Base-by-base conservation (phyloP, 2,888 invertebrate species). In the Dromius quadrimaculatus region DNA sequence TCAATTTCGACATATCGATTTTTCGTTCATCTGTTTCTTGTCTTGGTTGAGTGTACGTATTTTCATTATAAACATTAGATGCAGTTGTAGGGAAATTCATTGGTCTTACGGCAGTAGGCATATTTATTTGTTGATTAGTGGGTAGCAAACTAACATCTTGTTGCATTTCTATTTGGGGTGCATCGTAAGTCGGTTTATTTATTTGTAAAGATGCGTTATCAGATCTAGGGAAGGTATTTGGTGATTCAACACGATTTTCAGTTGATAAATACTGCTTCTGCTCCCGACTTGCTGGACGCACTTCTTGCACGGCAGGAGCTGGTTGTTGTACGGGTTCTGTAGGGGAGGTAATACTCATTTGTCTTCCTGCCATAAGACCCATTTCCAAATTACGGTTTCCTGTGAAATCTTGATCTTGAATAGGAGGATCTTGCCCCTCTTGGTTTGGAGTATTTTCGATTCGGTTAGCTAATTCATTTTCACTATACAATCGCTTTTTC, bases 401-500 rank as follows among this genome's bases (percentile, higher is more conserved):
- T 57, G 34, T 54, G 71, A 74, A n/a, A 73, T 66, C 59, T 65
- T 75, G 61, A 72, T 59, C 59, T 1, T 11, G n/a, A 20, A 59
- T 11, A 32, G 34, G 28, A n/a, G 59, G 3, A 36, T 59, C 59
- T 74, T 71, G 73, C 34, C 76, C 75, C 41, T 73, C 71, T 4
- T 61, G 54, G 32, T 43, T 19, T 38, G 71, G 19, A n/a, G 20
- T n/a, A 32, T 59, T 28, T 11, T 71, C 71, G 36, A 54, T 63
- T 5, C 71, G 68, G 28, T 70, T 69, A 1, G 45, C 41, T 5
- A 62, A 36, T 17, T 83, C 81, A 17, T 74, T 76, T 75, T 88
- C 88, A 77, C 84, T 87, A 74, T 88, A 89, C 32, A 84, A 85
- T 38, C 89, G 83, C 77, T 89, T 89, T 77, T 89, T 89, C 34